Evolutionary conservation across 1,140 invertebrate species (phyloP), one percentile per base, ranked within the genome.

Genomic region (Trichonephila clavata): DNA sequence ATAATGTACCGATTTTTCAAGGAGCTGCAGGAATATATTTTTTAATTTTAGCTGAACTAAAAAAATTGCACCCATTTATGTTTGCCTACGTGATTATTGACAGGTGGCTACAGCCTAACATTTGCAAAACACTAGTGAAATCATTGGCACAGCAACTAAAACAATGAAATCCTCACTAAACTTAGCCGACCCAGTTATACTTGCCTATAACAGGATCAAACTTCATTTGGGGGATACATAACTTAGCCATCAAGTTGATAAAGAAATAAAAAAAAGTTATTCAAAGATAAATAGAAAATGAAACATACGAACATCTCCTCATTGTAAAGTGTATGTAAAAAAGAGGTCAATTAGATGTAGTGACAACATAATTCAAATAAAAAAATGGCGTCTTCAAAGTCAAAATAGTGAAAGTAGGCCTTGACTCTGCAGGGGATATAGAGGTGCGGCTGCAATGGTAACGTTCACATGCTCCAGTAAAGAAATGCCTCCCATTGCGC

Each of bases 271-370:
- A n/a, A 39, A 63, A 77, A 77, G 24, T 39, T 39, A 84, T 84
- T 14, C 10, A 24, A 60, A 50, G 5, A 84, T 21, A 10, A n/a
- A 59, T 24, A 84, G 59, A 59, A 83, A 84, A 57, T 21, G 43
- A 59, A 27, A 84, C 57, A 8, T 84, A 10, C 21, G 57, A 84
- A 84, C 83, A 77, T 59, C 83, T 84, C 83, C 57, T 84, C 27
- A 59, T 60, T 83, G 77, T 43, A 32, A 83, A 68, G 27, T 59
- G 32, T 43, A 50, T 32, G 60, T 83, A 65, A 92, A 84, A 92
- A 92, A 92, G 80, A 84, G 80, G 90, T 65, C 90, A 92, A 92
- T 92, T 92, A 84, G 90, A 92, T 39, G 59, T 63, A 92, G 90
- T 84, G 90, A 92, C 90, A 92, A 84, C 68, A 77, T n/a, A 84